Base-by-base conservation (phyloP, 2,797 vertebrate species). In the Ceryle rudis region DNA sequence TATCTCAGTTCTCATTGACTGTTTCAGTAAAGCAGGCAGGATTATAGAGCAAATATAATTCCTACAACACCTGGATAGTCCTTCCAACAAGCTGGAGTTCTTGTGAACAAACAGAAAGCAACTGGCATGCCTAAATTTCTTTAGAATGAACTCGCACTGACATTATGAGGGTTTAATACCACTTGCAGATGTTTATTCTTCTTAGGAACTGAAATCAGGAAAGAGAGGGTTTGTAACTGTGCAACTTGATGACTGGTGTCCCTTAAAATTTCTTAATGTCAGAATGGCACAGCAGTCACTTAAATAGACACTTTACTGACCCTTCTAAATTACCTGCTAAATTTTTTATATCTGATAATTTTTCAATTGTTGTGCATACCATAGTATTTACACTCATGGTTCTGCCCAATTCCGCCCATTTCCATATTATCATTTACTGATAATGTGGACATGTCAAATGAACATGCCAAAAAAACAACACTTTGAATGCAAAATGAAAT, bases 11-110 rank as follows among this genome's bases (percentile, higher is more conserved):
- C 17, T 58, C 33, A 37, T 10, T 33, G 33, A 20, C 8, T 44
- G 6, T 31, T 78, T 28, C 17, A 62, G 9, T 49, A 54, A 39
- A 78, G 13, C 1, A 31, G 14, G 3, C 7, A 33, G 17, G 0
- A 0, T 42, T 62, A 55, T 5, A 73, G 9, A 54, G 15, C 10
- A 65, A 57, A 62, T 1, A 0, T 16, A 51, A 33, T 16, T 42
- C 47, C 21, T 62, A 21, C 5, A 41, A 26, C 14, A 66, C 58
- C 20, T n/a, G 51, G 4, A 23, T 5, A 51, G 15, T 2, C 12
- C 35, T 66, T 81, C 51, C 29, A 44, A 67, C 4, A 67, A 84
- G 10, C 2, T 70, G 12, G 3, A 42, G 62, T 11, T 62, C n/a
- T 73, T 54, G 3, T 39, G 42, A 89, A 18, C 4, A 58, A 51